Percentiles rank a stretch among this genome's conserved stretches.
These are phyloP conservation scores for Malurus alboscapulatus DNA, from an alignment of 2,113 vertebrate species.

Conservation along the genomic window DNA sequence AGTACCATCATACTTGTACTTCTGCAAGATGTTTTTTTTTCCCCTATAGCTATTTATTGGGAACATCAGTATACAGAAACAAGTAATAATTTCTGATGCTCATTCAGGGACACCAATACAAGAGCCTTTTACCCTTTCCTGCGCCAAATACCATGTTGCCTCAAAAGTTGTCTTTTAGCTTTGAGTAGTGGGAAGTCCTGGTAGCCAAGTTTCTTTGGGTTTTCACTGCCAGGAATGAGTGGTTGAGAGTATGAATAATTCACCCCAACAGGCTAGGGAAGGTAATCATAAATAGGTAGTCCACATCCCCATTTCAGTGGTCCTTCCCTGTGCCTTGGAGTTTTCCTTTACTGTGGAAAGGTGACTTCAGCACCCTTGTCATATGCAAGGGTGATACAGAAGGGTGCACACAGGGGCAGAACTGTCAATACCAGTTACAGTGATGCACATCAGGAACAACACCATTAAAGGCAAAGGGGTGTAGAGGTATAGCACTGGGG, in stretches of 20 bases:
- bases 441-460: not conserved
- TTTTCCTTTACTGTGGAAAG: not conserved
- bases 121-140: not conserved
- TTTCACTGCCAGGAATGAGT: not conserved
- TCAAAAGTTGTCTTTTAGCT: not conserved
- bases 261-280: not conserved
- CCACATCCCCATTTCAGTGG: not conserved
- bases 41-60: not conserved
- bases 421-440: slow-evolving; percentile 1
- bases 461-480: not conserved
- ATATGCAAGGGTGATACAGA: not conserved
- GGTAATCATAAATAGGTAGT: not conserved
- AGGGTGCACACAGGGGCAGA: not conserved
- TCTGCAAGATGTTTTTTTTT: not conserved
- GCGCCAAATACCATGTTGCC: not conserved
- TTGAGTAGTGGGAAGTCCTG: not conserved
- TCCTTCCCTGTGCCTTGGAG: not conserved
- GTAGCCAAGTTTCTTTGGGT: not conserved
- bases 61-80: not conserved
- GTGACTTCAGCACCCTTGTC: not conserved
- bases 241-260: not conserved
- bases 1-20: not conserved
- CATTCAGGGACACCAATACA: not conserved
- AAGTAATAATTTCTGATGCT: not conserved
- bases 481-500: not conserved